phyloP scores from a whole-genome alignment of 2,797 vertebrate species.

The Sebastes diploproa region DNA sequence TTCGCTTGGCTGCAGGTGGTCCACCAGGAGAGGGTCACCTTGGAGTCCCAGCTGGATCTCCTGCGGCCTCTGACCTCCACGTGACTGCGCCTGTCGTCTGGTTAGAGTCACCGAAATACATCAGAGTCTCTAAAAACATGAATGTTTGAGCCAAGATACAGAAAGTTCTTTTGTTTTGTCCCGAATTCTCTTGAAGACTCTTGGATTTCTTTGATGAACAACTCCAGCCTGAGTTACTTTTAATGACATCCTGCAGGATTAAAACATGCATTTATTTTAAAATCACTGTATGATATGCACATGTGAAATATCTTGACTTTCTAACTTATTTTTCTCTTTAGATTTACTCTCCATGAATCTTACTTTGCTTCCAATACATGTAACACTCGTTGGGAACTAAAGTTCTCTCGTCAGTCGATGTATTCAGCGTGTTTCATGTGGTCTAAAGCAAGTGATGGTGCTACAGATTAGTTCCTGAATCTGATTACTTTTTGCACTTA shows the following conservation, averaged over 20 bases:
- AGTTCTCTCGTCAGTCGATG: neutral
- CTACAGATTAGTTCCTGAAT: conserved; percentile 27
- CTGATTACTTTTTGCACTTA: conserved; percentile 27
- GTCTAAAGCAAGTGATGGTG: conserved; percentile 48
- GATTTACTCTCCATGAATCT: neutral
- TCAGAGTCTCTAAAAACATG: neutral
- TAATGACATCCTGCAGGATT: conserved; percentile 28
- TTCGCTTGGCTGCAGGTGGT: conserved; percentile 84
- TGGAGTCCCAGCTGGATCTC: conserved; percentile 94
- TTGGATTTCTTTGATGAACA: too few species aligned
- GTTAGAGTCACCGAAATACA: neutral
- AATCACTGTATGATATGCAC: conserved; percentile 27
- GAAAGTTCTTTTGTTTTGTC: neutral
- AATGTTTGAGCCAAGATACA: conserved; percentile 15
- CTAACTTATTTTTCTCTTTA: conserved; percentile 52
- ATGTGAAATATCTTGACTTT: conserved; percentile 31
- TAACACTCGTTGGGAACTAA: neutral
- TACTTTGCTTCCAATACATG: neutral
- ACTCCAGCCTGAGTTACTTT: neutral
- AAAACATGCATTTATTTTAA: conserved; percentile 28
- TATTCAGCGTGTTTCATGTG: neutral
- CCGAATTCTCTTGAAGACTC: too few species aligned
- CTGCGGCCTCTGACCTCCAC: conserved; percentile 89
- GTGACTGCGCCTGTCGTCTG: conserved; percentile 71
- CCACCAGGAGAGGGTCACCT: conserved; percentile 91